Evolutionary conservation across 2,888 invertebrate genomes (phyloP).

Genomic region (Biston stratarius): DNA sequence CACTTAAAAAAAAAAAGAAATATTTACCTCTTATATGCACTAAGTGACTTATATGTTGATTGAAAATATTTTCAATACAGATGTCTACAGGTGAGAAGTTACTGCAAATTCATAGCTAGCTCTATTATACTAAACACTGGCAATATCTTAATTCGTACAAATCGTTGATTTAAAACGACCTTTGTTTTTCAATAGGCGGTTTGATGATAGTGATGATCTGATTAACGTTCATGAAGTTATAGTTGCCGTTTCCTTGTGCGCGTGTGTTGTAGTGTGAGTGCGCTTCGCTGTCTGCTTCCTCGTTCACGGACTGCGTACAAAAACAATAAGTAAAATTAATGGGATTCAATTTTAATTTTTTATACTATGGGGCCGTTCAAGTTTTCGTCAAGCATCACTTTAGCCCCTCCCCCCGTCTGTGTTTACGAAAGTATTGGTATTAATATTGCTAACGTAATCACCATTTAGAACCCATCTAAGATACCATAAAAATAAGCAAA

Average conservation of each 20-base stretch:
- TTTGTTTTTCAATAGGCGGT: conserved; percentile 1
- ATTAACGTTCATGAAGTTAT: conserved; percentile 21
- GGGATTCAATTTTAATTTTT: too few relatives aligned
- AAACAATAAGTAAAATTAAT: not conserved
- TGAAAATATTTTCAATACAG: not conserved
- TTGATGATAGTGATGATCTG: conserved; percentile 12
- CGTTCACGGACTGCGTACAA: conserved; percentile 8
- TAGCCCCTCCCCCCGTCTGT: too few relatives aligned
- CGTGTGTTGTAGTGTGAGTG: not conserved
- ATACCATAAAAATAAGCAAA: too few relatives aligned
- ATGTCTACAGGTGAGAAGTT: not conserved
- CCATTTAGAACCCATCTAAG: too few relatives aligned
- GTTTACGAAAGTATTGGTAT: too few relatives aligned
- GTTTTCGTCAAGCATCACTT: too few relatives aligned
- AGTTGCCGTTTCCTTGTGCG: not conserved
- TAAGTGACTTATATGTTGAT: not conserved
- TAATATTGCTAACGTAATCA: too few relatives aligned
- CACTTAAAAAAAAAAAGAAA: too few relatives aligned
- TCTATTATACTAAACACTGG: conserved; percentile 2
- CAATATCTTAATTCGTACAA: conserved; percentile 1
- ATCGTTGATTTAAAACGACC: conserved; percentile 1
- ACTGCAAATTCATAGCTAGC: conserved; percentile 2
- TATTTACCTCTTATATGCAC: not conserved
- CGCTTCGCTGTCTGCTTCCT: conserved; percentile 8
- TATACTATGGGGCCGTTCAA: too few relatives aligned